Evolutionary conservation across 1,140 invertebrate species (phyloP), one percentile per base, ranked within the genome.

Genomic region (Drosophila lacteicornis): DNA sequence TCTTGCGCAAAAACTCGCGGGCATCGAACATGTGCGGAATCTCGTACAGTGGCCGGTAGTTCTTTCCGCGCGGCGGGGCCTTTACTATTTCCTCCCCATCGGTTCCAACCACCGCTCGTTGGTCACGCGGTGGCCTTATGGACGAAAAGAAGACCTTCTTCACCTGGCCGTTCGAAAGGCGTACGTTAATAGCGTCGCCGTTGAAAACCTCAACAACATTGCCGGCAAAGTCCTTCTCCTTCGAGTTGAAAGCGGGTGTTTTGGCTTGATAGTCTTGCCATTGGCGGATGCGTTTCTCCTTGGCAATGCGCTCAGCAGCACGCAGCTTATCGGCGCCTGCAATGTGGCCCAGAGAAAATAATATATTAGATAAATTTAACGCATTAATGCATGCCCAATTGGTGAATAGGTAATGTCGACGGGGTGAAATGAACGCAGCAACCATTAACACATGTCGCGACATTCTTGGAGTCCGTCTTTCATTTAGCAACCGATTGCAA

Each of bases 11-110:
- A 92, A 98, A 99, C 94, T 99, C 99, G 69, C 99, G 95, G 1
- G 98, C 98, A 93, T 99, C 99, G 93, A 97, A 99, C 97, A 99
- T 98, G 95, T 97, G 99, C 7, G 99, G 99, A 85, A 99, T 97
- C 86, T 99, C 99, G 92, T 99, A 99, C 0, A 99, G 94, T 2
- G 98, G 97, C 69, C 97, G 94, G 87, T 96, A 96, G 92, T 94
- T 95, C 70, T 94, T 95, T 69, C 95, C 91, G 75, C 95, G 94
- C 36, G 94, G 93, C 7, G 94, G 93, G 36, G 94, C 93, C 87
- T 96, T 96, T 1, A 94, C 94, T 59, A 94, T 94, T 38, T 93
- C 92, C 62, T 94, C 95, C n/a, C 93, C 92, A 53, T 92, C 91
- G 27, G 79, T 86, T 30, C 85, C 91, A 19, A 91, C 83, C 8